Conservation (phyloP, 2,797 vertebrate genomes). For the Platyrinchus mystaceus region DNA sequence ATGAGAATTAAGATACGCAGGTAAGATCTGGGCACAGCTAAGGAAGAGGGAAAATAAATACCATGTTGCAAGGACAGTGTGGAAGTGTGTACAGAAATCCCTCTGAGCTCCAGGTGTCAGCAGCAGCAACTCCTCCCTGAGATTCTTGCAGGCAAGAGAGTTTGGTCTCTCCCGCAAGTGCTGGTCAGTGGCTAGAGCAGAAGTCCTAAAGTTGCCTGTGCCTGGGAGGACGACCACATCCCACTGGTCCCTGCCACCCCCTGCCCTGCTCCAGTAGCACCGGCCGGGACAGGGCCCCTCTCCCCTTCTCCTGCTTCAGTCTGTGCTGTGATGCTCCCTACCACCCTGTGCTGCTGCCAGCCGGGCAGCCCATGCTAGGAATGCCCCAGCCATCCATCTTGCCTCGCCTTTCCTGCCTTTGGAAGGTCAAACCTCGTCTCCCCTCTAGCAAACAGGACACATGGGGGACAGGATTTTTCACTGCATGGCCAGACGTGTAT, state of each 20-base stretch:
- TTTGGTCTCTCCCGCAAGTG: neutral
- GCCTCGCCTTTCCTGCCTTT: neutral
- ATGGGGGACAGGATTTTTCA: neutral
- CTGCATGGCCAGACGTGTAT: accelerated
- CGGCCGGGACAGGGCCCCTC: accelerated
- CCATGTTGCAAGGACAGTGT: neutral
- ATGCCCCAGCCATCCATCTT: accelerated
- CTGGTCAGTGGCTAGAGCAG: neutral
- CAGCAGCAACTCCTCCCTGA: neutral
- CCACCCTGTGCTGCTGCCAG: neutral
- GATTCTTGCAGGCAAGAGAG: neutral
- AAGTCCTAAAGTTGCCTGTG: neutral
- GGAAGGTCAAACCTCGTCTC: neutral
- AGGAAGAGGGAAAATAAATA: neutral
- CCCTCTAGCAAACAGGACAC: accelerated
- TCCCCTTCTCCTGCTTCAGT: accelerated
- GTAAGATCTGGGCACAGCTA: conserved; percentile 36
- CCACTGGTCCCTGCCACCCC: accelerated
- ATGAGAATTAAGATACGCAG: conserved; percentile 68
- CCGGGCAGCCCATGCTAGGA: accelerated
- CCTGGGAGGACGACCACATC: accelerated
- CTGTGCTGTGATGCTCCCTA: accelerated
- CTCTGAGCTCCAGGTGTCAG: neutral
- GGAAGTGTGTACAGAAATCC: neutral
- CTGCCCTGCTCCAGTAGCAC: neutral